Evolutionary conservation across 2,113 vertebrate species (phyloP).

Genomic region (Mesitornis unicolor): DNA sequence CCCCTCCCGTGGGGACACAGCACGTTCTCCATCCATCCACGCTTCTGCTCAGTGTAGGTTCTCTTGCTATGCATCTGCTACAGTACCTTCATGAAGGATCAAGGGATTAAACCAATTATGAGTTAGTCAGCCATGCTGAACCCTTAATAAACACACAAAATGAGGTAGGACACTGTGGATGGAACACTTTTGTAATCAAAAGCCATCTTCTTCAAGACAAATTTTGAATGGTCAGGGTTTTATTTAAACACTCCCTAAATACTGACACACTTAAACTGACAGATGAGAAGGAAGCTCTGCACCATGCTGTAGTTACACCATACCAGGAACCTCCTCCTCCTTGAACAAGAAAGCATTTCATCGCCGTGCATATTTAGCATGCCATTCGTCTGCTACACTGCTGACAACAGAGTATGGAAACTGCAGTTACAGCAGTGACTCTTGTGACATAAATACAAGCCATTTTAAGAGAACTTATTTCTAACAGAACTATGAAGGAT

Average conservation of each 20-base stretch:
- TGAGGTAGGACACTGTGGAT: background rate
- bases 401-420: background rate
- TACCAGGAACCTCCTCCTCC: background rate
- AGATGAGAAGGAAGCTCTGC: background rate
- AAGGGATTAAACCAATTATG: background rate
- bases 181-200: background rate
- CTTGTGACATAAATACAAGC: background rate
- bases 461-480: background rate
- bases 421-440: background rate
- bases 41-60: background rate
- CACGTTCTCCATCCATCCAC: accelerated
- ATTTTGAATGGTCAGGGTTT: background rate
- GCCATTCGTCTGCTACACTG: background rate
- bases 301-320: background rate
- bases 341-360: background rate
- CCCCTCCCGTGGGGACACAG: accelerated
- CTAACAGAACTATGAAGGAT: background rate
- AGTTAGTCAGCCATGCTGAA: background rate
- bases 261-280: background rate
- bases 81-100: background rate
- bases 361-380: background rate
- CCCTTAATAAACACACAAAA: background rate
- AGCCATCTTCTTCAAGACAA: background rate
- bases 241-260: background rate
- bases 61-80: no score